Evolutionary conservation across 1,140 invertebrate species (phyloP), one percentile per base, ranked within the genome.

Genomic region (Pogonus chalceus): DNA sequence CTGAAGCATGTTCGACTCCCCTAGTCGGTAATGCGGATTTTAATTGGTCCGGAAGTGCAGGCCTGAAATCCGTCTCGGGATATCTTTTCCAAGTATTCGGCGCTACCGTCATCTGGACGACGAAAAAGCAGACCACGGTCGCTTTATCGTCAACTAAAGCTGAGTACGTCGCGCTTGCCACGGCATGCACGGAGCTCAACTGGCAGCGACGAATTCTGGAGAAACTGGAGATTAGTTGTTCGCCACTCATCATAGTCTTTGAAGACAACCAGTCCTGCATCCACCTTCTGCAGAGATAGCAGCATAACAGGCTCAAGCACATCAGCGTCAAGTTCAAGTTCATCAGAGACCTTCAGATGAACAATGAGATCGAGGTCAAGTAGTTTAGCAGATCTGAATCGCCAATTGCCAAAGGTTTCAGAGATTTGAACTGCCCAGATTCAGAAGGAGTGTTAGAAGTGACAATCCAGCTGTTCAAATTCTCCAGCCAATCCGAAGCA

Each of bases 61-160:
- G 60, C 14, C 62, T 69, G 43, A 66, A 64, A 52, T 64, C 58
- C 12, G 54, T 47, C 10, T 54, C 54, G 47, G 61, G 43, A 59
- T 65, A 22, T 62, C 16, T 61, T 56, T 58, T 70, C 35, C 61
- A 60, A 55, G 12, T 70, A 12, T 60, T 59, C 52, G 59, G 56
- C 22, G 58, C 56, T 43, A 58, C 58, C 12, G 51, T 64, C n/a
- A 22, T 22, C 43, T 62, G 59, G 56, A 23, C 48, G 46, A 59
- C 51, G 7, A 56, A 53, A 26, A 62, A 59, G 50, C 58, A 60
- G 52, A 49, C 47, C 20, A 51, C 51, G 51, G 55, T 58, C 1
- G 22, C 53, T 14, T 24, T 60, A 20, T 63, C 56, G 37, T 51
- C 39, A n/a, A 59, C 59, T 77, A 60, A 85, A 84, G 66, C 83